Conservation (phyloP, 2,797 vertebrate genomes). For the Gouania willdenowi region DNA sequence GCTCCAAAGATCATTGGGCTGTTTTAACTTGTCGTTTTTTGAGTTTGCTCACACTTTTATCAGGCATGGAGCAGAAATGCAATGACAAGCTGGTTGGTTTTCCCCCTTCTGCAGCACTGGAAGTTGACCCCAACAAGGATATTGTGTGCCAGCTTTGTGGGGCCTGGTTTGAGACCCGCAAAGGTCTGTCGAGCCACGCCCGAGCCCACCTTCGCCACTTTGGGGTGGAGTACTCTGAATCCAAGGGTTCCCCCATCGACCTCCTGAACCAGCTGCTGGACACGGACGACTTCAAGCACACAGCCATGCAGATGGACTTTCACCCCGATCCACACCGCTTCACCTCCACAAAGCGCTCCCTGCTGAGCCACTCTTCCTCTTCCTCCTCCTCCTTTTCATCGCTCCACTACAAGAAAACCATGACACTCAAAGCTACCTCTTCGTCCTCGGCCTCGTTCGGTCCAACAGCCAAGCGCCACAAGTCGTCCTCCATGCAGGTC, state of each 20-base stretch:
- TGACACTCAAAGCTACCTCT: constrained; percentile 74
- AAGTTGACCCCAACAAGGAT: constrained; percentile 85
- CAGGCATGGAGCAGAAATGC: too few relatives aligned
- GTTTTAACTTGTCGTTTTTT: too few relatives aligned
- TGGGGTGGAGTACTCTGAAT: constrained; percentile 88
- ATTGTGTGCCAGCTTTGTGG: constrained; percentile 91
- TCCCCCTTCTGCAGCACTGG: constrained; percentile 73
- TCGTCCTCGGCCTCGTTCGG: constrained; percentile 68
- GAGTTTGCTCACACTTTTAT: too few relatives aligned
- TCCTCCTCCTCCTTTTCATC: constrained; percentile 51
- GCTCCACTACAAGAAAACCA: constrained; percentile 68
- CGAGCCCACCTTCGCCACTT: constrained; percentile 91
- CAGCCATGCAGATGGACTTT: constrained; percentile 71
- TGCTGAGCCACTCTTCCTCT: constrained; percentile 53
- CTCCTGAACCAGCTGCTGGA: constrained; percentile 88
- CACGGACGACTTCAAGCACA: constrained; percentile 87
- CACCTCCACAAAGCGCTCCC: constrained; percentile 49
- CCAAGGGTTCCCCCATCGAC: constrained; percentile 90
- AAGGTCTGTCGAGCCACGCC: constrained; percentile 90
- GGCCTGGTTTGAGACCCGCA: constrained; percentile 93
- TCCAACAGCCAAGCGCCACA: constrained; percentile 77
- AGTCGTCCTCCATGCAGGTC: constrained; percentile 81
- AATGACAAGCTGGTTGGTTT: too few relatives aligned
- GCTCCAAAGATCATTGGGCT: too few relatives aligned
- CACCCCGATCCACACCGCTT: constrained; percentile 59